phyloP scores from a whole-genome alignment of 2,888 invertebrate species.

The Exephanes ischioxanthus region DNA sequence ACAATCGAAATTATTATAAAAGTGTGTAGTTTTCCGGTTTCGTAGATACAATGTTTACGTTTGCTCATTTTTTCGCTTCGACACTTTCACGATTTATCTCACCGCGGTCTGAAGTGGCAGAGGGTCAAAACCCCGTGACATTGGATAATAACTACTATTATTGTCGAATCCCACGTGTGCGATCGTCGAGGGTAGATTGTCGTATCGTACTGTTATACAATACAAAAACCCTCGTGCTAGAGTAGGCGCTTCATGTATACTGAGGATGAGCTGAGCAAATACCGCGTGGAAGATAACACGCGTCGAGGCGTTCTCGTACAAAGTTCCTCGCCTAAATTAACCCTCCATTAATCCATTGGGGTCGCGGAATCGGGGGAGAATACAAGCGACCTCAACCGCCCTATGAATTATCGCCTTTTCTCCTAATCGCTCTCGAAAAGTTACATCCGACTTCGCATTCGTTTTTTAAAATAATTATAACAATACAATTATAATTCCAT shows the following conservation, averaged over 20 bases:
- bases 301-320: conserved; percentile 66
- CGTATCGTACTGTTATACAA: conserved; percentile 56
- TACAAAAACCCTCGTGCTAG: conserved; percentile 1
- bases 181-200: conserved; percentile 64
- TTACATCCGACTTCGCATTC: not conserved
- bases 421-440: conserved; percentile 45
- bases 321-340: conserved; percentile 79
- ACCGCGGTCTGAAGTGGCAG: not conserved
- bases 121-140: conserved; percentile 52
- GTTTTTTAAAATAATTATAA: no score
- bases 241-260: conserved; percentile 18
- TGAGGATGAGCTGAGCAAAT: conserved; percentile 81
- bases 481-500: not conserved
- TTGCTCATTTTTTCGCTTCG: not conserved
- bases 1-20: no score
- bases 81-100: conserved; percentile 2
- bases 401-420: conserved; percentile 77
- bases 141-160: conserved; percentile 62
- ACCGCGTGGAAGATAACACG: conserved; percentile 83
- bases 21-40: no score
- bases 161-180: conserved; percentile 58
- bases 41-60: not conserved
- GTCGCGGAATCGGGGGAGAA: conserved; percentile 71
- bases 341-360: conserved; percentile 80
- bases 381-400: conserved; percentile 43